Percentiles rank a stretch among this genome's conserved stretches.
Conservation (phyloP, 1,140 invertebrate genomes). For the Lysiphlebus fabarum region DNA sequence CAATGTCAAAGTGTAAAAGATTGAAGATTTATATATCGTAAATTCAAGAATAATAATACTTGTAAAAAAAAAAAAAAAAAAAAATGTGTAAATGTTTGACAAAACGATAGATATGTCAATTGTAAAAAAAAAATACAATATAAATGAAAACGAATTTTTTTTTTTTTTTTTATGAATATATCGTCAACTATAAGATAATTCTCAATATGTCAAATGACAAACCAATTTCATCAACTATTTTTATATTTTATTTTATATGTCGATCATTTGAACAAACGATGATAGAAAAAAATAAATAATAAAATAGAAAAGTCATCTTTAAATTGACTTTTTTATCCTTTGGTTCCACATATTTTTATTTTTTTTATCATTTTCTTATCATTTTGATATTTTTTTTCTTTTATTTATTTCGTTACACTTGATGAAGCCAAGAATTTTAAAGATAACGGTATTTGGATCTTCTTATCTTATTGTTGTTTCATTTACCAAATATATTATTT, state of each 20-base stretch:
- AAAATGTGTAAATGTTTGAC: no score
- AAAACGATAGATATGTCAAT: no score
- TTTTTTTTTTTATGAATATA: no score
- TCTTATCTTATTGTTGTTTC: conserved; percentile 17
- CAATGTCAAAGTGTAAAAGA: conserved; percentile 16
- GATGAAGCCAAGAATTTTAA: conserved; percentile 16
- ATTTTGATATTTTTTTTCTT: neutral
- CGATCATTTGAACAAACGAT: no score
- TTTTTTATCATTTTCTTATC: conserved; percentile 3
- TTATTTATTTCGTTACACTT: conserved; percentile 20
- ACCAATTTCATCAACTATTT: no score
- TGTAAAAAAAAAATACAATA: neutral
- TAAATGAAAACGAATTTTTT: no score
- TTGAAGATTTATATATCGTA: conserved; percentile 10
- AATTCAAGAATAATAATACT: no score
- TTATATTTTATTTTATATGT: no score
- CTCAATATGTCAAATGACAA: no score
- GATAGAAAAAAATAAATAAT: no score
- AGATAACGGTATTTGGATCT: conserved; percentile 14
- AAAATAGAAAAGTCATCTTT: neutral
- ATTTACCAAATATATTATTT: neutral
- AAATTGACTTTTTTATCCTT: neutral
- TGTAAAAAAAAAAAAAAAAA: no score
- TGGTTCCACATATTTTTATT: conserved; percentile 4
- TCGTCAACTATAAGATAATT: no score